A percentile compares a stretch with the other conserved stretches of the same genome.
These are phyloP conservation scores for Dipodomys spectabilis DNA, from an alignment of 2,113 vertebrate genomes.

Conservation along the genomic window DNA sequence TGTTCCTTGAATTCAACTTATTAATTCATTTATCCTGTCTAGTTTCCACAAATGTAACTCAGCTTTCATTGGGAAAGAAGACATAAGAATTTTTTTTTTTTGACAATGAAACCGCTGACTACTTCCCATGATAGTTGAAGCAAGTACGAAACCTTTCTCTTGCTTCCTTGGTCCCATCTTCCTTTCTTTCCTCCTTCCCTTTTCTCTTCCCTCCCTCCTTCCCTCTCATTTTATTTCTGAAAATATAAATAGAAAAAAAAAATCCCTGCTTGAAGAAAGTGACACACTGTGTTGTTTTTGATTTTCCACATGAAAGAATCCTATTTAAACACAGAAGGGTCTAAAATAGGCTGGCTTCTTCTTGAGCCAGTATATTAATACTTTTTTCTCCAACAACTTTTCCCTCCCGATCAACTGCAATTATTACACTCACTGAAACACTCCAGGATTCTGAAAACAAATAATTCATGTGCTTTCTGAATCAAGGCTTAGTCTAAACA, in stretches of 20 bases:
- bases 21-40: not conserved
- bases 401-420: not conserved
- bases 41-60: not conserved
- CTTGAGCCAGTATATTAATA: constrained; percentile 53
- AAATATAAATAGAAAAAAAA: constrained; percentile 52
- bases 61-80: not conserved
- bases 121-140: not conserved
- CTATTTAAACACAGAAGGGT: constrained; percentile 53
- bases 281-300: constrained; percentile 67
- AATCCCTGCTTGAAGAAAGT: constrained; percentile 18
- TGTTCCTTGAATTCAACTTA: not conserved
- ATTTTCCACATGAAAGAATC: constrained; percentile 79
- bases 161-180: not conserved
- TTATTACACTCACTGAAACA: constrained; percentile 53
- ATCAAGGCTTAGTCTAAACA: constrained; percentile 2
- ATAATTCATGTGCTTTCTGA: constrained; percentile 1
- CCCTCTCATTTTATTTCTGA: constrained; percentile 56
- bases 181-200: not conserved
- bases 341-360: constrained; percentile 10
- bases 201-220: not conserved
- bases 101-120: not conserved
- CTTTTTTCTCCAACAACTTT: constrained; percentile 25
- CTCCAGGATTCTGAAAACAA: constrained; percentile 27
- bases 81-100: not conserved
- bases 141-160: not conserved